Conservation (phyloP, 2,113 vertebrate species). For the Phalacrocorax pelagicus region DNA sequence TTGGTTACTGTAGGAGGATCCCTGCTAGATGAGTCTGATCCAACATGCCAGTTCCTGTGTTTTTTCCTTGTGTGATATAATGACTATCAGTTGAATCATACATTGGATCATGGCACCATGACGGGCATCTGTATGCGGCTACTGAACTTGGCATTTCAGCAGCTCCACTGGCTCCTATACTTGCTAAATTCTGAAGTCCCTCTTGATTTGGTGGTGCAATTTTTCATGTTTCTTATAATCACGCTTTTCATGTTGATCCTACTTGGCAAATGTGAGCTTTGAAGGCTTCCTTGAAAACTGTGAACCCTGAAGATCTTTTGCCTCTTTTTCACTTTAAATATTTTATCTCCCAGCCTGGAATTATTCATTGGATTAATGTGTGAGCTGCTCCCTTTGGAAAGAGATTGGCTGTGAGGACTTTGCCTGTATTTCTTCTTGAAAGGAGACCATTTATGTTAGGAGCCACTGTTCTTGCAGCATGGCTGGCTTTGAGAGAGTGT, state of each 20-base stretch:
- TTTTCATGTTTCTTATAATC: constrained; percentile 44
- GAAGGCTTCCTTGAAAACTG: constrained; percentile 36
- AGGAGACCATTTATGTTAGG: background rate
- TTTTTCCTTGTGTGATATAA: background rate
- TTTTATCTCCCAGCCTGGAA: constrained; percentile 65
- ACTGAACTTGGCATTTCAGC: background rate
- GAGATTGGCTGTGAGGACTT: constrained; percentile 30
- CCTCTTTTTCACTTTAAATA: constrained; percentile 47
- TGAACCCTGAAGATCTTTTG: constrained; percentile 23
- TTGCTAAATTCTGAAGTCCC: constrained; percentile 16
- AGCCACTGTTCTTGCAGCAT: background rate
- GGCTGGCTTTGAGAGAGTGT: background rate
- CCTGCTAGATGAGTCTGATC: background rate
- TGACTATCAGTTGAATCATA: background rate
- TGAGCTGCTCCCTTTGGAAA: constrained; percentile 52
- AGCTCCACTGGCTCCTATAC: background rate
- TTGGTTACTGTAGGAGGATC: background rate
- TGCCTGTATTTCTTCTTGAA: constrained; percentile 2
- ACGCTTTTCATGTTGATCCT: background rate
- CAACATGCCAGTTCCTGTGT: background rate
- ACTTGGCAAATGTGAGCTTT: constrained; percentile 52
- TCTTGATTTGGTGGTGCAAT: background rate
- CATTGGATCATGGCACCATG: background rate
- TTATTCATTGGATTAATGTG: constrained; percentile 66
- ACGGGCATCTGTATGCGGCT: background rate